Percentiles rank a stretch among this genome's conserved stretches.
These are phyloP conservation scores for Tetranychus truncatus DNA, from an alignment of 2,888 invertebrate genomes.

Conservation along the genomic window DNA sequence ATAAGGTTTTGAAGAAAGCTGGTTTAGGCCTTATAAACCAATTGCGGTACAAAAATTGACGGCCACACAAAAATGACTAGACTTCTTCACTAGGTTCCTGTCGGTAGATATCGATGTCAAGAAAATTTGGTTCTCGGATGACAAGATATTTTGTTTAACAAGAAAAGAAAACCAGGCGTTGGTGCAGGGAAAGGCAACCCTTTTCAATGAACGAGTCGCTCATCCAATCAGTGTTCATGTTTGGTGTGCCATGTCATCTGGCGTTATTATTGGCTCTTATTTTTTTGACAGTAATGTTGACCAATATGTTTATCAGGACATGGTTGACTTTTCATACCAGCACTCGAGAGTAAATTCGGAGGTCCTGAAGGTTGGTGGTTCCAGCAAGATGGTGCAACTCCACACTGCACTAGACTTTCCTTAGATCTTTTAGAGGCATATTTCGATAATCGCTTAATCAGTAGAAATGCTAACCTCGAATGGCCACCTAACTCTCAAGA, in stretches of 20 bases:
- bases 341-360: not conserved
- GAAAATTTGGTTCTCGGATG: not conserved
- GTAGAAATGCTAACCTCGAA: not conserved
- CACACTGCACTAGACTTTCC: not conserved
- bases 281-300: slow-evolving; percentile 4
- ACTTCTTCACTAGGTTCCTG: too few relatives aligned
- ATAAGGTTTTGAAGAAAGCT: too few relatives aligned
- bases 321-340: not conserved
- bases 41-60: too few relatives aligned
- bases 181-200: not conserved
- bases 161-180: not conserved
- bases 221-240: not conserved
- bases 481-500: too few relatives aligned
- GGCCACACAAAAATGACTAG: too few relatives aligned
- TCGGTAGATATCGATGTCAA: too few relatives aligned
- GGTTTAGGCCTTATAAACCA: too few relatives aligned
- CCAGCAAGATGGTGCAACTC: not conserved
- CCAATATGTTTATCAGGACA: not conserved
- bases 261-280: not conserved
- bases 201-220: not conserved
- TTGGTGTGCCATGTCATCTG: not conserved
- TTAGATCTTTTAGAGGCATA: not conserved
- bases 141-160: not conserved
- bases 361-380: not conserved
- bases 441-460: not conserved